Conservation (phyloP, 2,113 vertebrate species). For the Perca flavescens region DNA sequence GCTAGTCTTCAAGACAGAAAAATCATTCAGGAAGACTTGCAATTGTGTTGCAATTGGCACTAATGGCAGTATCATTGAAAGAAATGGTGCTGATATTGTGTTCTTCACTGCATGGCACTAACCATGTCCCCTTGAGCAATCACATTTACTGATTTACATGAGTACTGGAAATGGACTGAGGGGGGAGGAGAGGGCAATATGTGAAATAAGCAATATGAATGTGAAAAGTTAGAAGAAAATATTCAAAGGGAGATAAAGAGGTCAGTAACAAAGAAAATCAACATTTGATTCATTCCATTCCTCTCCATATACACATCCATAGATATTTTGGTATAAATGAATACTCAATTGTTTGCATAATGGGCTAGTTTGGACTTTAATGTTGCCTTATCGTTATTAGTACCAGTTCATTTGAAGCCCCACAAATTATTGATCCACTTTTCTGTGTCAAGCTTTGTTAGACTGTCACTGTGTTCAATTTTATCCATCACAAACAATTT, state of each 20-base stretch:
- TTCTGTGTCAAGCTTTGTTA: too few species aligned
- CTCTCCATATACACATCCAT: too few species aligned
- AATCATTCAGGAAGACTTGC: conserved; percentile 2
- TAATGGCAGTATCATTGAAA: background rate
- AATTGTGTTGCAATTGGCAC: conserved; percentile 14
- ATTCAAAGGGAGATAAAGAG: background rate
- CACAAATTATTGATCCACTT: background rate
- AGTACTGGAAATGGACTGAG: conserved; percentile 37
- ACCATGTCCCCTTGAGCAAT: conserved; percentile 33
- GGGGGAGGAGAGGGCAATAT: conserved; percentile 15
- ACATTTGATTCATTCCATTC: background rate
- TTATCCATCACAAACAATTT: too few species aligned
- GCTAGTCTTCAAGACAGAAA: conserved; percentile 16
- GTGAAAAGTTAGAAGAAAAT: conserved; percentile 14
- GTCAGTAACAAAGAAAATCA: background rate
- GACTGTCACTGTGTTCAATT: too few species aligned
- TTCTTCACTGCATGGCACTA: conserved; percentile 20
- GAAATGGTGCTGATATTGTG: conserved; percentile 6
- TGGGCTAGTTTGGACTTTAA: background rate
- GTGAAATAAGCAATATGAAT: conserved; percentile 34
- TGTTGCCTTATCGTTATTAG: background rate
- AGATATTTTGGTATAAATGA: background rate
- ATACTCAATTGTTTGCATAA: background rate
- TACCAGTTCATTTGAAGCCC: background rate
- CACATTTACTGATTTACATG: conserved; percentile 59